Base-by-base conservation (phyloP, 1,140 invertebrate genomes). In the Thrips palmi region DNA sequence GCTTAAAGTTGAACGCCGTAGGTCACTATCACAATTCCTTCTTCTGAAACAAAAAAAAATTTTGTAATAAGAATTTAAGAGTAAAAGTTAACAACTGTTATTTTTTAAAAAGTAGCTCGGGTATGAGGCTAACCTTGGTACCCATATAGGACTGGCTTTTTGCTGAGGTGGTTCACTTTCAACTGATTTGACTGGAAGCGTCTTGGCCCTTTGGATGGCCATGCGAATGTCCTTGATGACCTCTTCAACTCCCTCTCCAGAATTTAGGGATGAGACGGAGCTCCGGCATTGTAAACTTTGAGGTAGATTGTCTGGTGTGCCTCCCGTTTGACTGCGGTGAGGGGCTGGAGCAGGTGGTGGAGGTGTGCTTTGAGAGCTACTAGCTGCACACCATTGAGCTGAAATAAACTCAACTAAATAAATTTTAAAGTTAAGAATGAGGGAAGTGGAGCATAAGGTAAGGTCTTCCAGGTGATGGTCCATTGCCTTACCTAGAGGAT, bases 141-240 rank as follows among this genome's bases (percentile, higher is more conserved):
- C 66, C 71, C 71, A 74, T 43, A 74, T 64, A 10, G 70, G 67
- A 49, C 70, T 67, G 44, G 61, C 60, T 49, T 60, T 60, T 37
- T 63, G 57, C 15, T 58, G 58, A 4, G 60, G 57, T 0, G 59
- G 55, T 33, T 56, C 62, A 58, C 43, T 59, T 58, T 50, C 33
- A 52, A 49, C 47, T 31, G 46, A 67, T 47, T 67, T 65, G 2
- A 70, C 56, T 11, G 69, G 70, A 32, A 73, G 48, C 11, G 68
- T 67, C 57, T 79, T 80, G 28, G 78, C 81, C 39, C 76, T 66
- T 52, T 82, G 77, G 37, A 84, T 59, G 3, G 79, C 77, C 46
- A 79, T 67, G 43, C 76, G 68, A 46, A 83, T 81, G 49, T 82
- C 80, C 52, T 81, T 77, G 47, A 85, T 79, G 14, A 78, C 78